A percentile compares a stretch with the other conserved stretches of the same genome.
Conservation (phyloP, 1,140 invertebrate species). For the Arion vulgaris region DNA sequence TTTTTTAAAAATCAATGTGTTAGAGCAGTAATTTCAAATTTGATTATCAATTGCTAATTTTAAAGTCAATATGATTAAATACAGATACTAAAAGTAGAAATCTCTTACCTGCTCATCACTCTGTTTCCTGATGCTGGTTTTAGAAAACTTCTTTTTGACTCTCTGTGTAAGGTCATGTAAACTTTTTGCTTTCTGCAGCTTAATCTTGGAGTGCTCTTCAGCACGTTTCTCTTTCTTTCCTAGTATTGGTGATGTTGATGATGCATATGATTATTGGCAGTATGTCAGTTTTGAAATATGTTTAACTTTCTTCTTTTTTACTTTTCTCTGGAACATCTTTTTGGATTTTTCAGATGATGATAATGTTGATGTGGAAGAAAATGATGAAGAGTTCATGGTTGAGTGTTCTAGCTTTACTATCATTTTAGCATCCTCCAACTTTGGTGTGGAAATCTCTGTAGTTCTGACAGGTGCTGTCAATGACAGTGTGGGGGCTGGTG, state of each 20-base stretch:
- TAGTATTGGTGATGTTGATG: not conserved
- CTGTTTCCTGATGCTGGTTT: not conserved
- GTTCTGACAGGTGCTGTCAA: not conserved
- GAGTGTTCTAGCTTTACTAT: not conserved
- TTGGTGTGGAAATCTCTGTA: not conserved
- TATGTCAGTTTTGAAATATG: conserved; percentile 3
- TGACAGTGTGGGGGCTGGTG: not conserved
- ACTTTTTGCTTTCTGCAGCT: conserved; percentile 62
- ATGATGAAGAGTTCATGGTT: not conserved
- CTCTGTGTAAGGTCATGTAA: conserved; percentile 46
- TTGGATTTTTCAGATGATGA: not conserved
- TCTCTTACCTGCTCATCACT: conserved; percentile 11
- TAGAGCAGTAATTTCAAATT: too few relatives aligned
- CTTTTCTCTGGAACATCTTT: not conserved
- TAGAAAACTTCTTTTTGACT: conserved; percentile 33
- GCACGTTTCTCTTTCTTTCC: conserved; percentile 36
- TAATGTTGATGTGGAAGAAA: not conserved
- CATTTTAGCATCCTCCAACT: not conserved
- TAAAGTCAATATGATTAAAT: not conserved
- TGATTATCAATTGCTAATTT: not conserved
- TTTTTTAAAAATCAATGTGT: too few relatives aligned
- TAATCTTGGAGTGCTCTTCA: conserved; percentile 55
- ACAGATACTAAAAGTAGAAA: not conserved
- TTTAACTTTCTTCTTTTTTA: conserved; percentile 25
- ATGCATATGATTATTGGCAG: not conserved